Percentiles rank a stretch among this genome's conserved stretches.
Conservation (phyloP, 2,888 invertebrate genomes). For the Tromatobia lineatoria region DNA sequence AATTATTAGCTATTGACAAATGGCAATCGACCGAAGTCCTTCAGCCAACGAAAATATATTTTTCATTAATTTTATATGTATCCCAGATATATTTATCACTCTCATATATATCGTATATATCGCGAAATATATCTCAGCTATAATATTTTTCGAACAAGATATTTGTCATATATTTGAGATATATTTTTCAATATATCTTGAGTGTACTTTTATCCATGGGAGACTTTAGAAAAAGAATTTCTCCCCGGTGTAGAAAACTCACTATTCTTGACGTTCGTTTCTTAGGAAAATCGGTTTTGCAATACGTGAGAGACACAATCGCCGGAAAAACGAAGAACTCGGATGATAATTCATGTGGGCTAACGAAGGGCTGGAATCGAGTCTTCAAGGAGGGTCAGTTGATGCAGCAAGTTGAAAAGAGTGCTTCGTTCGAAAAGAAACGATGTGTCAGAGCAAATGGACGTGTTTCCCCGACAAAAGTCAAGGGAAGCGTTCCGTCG, state of each 20-base stretch:
- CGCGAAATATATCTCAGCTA: no score
- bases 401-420: constrained; percentile 34
- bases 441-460: constrained; percentile 25
- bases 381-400: constrained; percentile 53
- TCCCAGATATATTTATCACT: no score
- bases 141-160: no score
- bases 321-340: constrained; percentile 20
- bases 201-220: no score
- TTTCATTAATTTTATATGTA: no score
- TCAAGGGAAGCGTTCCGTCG: constrained; percentile 2
- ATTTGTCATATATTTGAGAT: no score
- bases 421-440: constrained; percentile 29
- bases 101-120: no score
- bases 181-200: no score
- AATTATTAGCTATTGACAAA: no score
- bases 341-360: constrained; percentile 30
- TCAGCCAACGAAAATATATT: no score
- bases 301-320: constrained; percentile 38
- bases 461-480: not conserved
- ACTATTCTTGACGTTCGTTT: not conserved
- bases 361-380: constrained; percentile 58
- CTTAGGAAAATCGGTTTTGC: constrained; percentile 39
- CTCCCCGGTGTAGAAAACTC: not conserved
- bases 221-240: no score
- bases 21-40: no score